A percentile compares a stretch with the other conserved stretches of the same genome.
These are phyloP conservation scores for Eulemur rufifrons DNA, from an alignment of 2,113 vertebrate genomes.

Conservation along the genomic window DNA sequence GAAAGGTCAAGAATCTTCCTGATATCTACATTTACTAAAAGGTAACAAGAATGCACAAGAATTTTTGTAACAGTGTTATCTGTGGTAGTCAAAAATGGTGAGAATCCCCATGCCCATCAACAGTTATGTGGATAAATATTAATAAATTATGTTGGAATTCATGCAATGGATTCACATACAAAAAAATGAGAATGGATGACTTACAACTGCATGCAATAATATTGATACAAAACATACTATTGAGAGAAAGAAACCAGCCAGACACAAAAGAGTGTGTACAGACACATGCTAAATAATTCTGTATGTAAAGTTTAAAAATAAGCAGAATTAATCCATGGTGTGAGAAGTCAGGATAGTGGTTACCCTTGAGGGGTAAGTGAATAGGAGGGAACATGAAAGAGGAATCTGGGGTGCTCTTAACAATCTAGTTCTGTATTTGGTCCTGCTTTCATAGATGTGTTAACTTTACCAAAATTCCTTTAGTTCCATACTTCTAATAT, in stretches of 20 bases:
- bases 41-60: background rate
- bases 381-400: background rate
- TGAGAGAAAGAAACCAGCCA: background rate
- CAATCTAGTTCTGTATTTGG: background rate
- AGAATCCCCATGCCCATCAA: background rate
- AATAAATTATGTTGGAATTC: background rate
- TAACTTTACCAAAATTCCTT: conserved; percentile 42
- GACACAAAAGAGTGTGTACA: background rate
- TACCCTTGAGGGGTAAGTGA: background rate
- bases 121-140: background rate
- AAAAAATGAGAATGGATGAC: conserved; percentile 2
- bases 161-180: background rate
- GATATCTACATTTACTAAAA: background rate
- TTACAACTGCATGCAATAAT: background rate
- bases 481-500: background rate
- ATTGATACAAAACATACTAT: background rate
- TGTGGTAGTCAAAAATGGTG: background rate
- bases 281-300: background rate
- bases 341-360: background rate
- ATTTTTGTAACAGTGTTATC: background rate
- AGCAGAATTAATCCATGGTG: background rate
- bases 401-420: background rate
- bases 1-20: background rate
- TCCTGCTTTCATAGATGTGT: background rate
- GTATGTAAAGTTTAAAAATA: background rate